Conservation (phyloP, 1,140 invertebrate species). For the Drosophila yakuba region DNA sequence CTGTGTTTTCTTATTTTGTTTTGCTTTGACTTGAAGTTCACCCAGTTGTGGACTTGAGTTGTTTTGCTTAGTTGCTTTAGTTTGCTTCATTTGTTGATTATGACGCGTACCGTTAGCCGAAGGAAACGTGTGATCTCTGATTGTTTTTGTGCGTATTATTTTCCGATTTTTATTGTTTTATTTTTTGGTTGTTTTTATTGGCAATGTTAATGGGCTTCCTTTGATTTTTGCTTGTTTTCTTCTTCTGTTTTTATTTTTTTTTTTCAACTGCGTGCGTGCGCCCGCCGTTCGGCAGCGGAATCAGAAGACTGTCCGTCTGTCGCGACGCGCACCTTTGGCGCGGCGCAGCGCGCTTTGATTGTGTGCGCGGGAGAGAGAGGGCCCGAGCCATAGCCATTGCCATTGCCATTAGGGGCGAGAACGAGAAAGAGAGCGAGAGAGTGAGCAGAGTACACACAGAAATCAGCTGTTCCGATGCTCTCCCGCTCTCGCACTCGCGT, state of each 20-base stretch:
- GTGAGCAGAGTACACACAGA: conserved; percentile 5
- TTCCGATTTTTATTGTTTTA: conserved; percentile 6
- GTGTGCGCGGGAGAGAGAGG: conserved; percentile 33
- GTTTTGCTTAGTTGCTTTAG: background rate
- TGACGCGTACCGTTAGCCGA: conserved; percentile 64
- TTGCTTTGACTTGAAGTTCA: conserved; percentile 14
- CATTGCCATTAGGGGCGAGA: conserved; percentile 59
- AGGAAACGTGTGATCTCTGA: conserved; percentile 42
- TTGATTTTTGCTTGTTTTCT: conserved; percentile 16
- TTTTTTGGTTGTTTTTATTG: conserved; percentile 37
- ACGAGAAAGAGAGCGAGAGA: conserved; percentile 9
- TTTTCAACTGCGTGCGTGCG: conserved; percentile 56
- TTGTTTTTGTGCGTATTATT: conserved; percentile 13
- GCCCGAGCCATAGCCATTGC: background rate
- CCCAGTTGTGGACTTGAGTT: conserved; percentile 35
- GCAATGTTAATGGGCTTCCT: conserved; percentile 28
- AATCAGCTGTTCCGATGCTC: conserved; percentile 66
- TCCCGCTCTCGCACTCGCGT: conserved; percentile 1
- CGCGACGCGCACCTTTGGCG: conserved; percentile 74
- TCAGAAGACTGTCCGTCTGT: conserved; percentile 78
- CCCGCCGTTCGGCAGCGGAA: conserved; percentile 73
- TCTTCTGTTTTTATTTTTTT: no score
- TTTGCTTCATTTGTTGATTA: conserved; percentile 35
- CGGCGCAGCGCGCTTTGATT: conserved; percentile 68
- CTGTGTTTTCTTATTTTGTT: conserved; percentile 22